A percentile compares a stretch with the other conserved stretches of the same genome.
Conservation (phyloP, 1,140 invertebrate genomes). For the Epicauta chinensis region DNA sequence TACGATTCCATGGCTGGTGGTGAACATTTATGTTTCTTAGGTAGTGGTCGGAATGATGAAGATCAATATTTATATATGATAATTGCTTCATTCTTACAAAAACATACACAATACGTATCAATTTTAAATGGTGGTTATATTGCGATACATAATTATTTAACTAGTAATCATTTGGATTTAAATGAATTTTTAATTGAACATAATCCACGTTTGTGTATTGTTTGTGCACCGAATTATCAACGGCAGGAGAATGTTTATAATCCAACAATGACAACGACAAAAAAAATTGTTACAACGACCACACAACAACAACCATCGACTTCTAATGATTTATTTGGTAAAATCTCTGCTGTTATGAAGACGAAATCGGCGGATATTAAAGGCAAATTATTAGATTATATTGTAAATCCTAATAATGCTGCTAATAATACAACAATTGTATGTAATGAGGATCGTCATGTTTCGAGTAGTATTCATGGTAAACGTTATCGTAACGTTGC, state of each 20-base stretch:
- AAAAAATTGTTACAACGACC: constrained; percentile 5
- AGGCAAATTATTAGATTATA: constrained; percentile 89
- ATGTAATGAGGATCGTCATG: constrained; percentile 48
- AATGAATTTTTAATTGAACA: constrained; percentile 76
- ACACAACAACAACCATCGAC: constrained; percentile 42
- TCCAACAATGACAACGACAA: constrained; percentile 10
- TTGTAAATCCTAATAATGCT: constrained; percentile 62
- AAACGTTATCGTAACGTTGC: constrained; percentile 84
- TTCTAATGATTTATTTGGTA: constrained; percentile 65
- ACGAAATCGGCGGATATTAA: constrained; percentile 89
- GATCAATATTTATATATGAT: constrained; percentile 98
- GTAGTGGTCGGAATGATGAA: constrained; percentile 90
- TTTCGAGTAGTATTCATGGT: constrained; percentile 74
- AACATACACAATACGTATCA: constrained; percentile 87
- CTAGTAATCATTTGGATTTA: constrained; percentile 55
- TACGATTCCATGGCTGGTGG: constrained; percentile 83
- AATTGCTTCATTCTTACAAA: constrained; percentile 93
- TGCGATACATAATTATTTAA: constrained; percentile 80
- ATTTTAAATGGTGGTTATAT: constrained; percentile 89
- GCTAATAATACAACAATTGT: constrained; percentile 42
- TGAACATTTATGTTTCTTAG: constrained; percentile 95
- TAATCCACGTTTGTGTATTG: constrained; percentile 68
- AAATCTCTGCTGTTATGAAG: constrained; percentile 74
- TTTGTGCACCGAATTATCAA: constrained; percentile 58
- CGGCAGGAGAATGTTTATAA: constrained; percentile 24